Evolutionary conservation across 2,888 invertebrate species (phyloP).

Genomic region (Mayetiola destructor): DNA sequence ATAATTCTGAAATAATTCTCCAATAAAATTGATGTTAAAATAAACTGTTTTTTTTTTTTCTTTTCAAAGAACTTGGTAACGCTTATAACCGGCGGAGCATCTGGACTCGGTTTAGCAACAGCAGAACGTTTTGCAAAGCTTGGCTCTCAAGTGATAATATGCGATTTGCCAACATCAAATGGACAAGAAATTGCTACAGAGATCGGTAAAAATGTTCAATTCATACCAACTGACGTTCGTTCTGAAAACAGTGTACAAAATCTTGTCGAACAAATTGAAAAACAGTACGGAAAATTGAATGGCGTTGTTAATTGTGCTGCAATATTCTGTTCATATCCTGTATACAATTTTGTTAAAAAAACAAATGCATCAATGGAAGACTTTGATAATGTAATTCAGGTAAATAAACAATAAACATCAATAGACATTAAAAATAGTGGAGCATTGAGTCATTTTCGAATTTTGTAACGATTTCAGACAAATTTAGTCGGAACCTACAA

Average conservation of each 20-base stretch:
- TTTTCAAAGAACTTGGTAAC: conserved; percentile 58
- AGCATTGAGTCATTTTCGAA: too few relatives aligned
- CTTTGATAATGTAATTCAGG: conserved; percentile 59
- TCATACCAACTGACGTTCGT: conserved; percentile 74
- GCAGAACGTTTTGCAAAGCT: conserved; percentile 69
- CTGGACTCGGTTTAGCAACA: conserved; percentile 85
- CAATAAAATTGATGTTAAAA: not conserved
- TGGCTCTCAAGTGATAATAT: conserved; percentile 76
- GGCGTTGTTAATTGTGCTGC: conserved; percentile 92
- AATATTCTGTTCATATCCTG: conserved; percentile 68
- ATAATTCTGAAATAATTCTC: not conserved
- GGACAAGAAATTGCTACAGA: conserved; percentile 62
- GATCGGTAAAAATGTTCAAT: conserved; percentile 57
- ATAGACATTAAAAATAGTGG: not conserved
- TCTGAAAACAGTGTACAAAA: conserved; percentile 64
- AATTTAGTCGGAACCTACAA: conserved; percentile 92
- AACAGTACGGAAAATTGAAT: conserved; percentile 74
- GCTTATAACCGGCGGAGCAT: conserved; percentile 91
- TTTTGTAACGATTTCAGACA: conserved; percentile 41
- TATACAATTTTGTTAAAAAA: conserved; percentile 78
- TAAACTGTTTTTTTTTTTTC: not conserved
- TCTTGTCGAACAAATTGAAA: conserved; percentile 54
- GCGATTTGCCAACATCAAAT: conserved; percentile 73
- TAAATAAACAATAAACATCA: conserved; percentile 40
- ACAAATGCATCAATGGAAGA: conserved; percentile 50